Evolutionary conservation across 1,140 invertebrate species (phyloP).

Genomic region (Drosophila nannoptera): DNA sequence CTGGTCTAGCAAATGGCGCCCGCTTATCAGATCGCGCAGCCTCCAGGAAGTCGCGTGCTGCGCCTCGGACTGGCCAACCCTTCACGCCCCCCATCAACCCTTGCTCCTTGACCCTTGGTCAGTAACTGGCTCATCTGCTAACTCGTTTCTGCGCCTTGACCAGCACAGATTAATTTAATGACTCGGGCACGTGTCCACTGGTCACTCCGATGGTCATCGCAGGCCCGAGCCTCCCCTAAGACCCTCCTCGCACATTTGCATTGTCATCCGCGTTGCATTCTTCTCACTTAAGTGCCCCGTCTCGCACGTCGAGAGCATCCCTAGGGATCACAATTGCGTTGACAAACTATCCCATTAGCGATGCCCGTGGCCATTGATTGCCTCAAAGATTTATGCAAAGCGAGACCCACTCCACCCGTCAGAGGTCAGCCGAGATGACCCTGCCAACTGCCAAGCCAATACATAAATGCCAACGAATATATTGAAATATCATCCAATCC

Average conservation of each 20-base stretch:
- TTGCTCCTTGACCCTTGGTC: background rate
- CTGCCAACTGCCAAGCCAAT: conserved; percentile 15
- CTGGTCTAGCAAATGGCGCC: conserved; percentile 1
- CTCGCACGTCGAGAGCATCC: conserved; percentile 14
- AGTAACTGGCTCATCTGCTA: conserved; percentile 2
- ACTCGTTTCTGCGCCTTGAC: conserved; percentile 57
- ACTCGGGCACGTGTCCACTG: conserved; percentile 60
- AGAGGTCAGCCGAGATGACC: conserved; percentile 49
- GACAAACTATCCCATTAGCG: conserved; percentile 45
- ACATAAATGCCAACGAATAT: conserved; percentile 32
- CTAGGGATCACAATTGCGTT: conserved; percentile 32
- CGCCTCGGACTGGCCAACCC: conserved; percentile 49
- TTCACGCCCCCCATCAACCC: conserved; percentile 3
- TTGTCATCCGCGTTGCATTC: conserved; percentile 46
- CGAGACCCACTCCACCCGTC: conserved; percentile 7
- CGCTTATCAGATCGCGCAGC: conserved; percentile 8
- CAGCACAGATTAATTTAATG: conserved; percentile 40
- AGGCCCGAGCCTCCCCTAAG: conserved; percentile 23
- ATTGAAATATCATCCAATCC: conserved; percentile 56
- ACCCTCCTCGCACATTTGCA: conserved; percentile 55
- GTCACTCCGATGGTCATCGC: conserved; percentile 41
- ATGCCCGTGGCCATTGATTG: conserved; percentile 28
- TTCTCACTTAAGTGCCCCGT: conserved; percentile 26
- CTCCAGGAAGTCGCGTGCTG: conserved; percentile 41
- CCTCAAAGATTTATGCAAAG: conserved; percentile 21